These are phyloP conservation scores for Montipora capitata DNA, from an alignment of 92 coral and sea anemone genomes.

Conservation along the genomic window DNA sequence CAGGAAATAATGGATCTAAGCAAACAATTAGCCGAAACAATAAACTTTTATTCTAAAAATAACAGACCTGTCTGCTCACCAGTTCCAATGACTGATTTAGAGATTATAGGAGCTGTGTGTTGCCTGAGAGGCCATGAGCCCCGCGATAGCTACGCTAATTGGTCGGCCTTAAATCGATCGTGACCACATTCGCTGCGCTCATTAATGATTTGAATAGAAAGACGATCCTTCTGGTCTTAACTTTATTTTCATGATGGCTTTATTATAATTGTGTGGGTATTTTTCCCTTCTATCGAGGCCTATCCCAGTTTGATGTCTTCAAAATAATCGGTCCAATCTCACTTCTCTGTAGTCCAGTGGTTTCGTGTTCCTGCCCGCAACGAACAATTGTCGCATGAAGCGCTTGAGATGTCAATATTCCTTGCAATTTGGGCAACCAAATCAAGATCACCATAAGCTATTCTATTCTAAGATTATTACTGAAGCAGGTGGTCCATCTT, in stretches of 20 bases:
- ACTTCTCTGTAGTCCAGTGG: not conserved
- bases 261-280: not conserved
- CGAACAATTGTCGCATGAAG: constrained; percentile 16
- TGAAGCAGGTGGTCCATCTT: not conserved
- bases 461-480: not conserved
- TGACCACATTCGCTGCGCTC: too few species aligned
- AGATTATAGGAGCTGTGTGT: not conserved
- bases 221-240: too few species aligned
- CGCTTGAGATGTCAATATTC: constrained; percentile 27
- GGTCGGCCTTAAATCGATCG: too few species aligned
- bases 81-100: too few species aligned
- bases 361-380: constrained; percentile 4
- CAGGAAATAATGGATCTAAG: not conserved
- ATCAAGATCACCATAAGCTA: not conserved
- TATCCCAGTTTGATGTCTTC: not conserved
- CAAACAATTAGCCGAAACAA: not conserved
- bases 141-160: not conserved
- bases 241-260: not conserved
- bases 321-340: not conserved
- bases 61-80: too few species aligned
- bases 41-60: not conserved
- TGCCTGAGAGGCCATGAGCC: not conserved
- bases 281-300: not conserved
- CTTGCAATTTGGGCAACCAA: constrained; percentile 29
- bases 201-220: too few species aligned